Base-by-base conservation (phyloP, 2,888 invertebrate genomes). In the Polyploca ridens region DNA sequence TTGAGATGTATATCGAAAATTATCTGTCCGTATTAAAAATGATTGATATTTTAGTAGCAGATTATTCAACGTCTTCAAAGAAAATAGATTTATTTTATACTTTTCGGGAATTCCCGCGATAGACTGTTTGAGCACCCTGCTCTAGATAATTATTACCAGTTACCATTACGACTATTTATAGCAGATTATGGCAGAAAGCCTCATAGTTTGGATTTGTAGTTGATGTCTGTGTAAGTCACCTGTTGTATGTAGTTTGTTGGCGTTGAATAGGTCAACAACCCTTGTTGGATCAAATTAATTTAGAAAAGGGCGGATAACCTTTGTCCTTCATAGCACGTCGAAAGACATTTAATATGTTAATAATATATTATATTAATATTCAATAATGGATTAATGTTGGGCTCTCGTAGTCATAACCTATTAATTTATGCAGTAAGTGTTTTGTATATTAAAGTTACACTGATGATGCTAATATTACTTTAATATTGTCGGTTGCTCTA, bases 291-390 rank as follows among this genome's bases (percentile, higher is more conserved):
- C 19, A 19, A 19, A 54, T 54, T 54, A 19, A 54, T 54, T 1
- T 54, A 54, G 7, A 49, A 49, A 49, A 49, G 7, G 54, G 54
- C 54, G 19, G n/a, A 54, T 19, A 54, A 54, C 54, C 54, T 54
- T 54, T 54, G 19, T 16, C 3, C 49, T n/a, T 54, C 3, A 10
- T 19, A 19, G 54, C 54, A 54, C 16, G 19, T 54, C 2, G 19
- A 54, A 54, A 10, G 8, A 54, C 19, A n/a, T 54, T 19, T 13
- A 13, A 4, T 49, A 49, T 54, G 10, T 54, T 54, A 54, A 19
- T 54, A 54, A 19, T n/a, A 54, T 11, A 41, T 41, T n/a, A 54
- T 11, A 41, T 41, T 3, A 41, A 41, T 41, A 13, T 13, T 13
- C 41, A 41, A 41, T 41, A 41, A 41, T 41, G 41, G 11, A 19